Evolutionary conservation across 1,140 invertebrate species (phyloP).

Genomic region (Atopsyche davidsoni): DNA sequence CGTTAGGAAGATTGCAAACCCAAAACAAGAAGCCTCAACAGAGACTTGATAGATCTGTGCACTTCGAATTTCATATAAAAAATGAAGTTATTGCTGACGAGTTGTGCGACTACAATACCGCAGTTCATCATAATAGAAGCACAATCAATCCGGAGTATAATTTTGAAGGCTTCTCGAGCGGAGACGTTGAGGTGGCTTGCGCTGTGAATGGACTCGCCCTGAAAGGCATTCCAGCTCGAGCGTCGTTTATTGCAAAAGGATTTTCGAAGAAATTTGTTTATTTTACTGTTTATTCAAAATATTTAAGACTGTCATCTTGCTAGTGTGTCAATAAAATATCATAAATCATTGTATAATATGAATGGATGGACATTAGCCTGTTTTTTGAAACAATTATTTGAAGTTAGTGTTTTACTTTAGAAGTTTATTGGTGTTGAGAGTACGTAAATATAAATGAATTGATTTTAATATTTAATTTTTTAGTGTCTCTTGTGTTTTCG

Average conservation of each 20-base stretch:
- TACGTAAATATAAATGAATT: too few relatives aligned
- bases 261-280: conserved; percentile 6
- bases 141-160: conserved; percentile 20
- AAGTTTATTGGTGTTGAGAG: too few relatives aligned
- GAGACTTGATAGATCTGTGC: conserved; percentile 5
- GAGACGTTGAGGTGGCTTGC: conserved; percentile 5
- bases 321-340: too few relatives aligned
- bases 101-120: conserved; percentile 10
- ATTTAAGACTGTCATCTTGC: too few relatives aligned
- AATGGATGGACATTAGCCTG: too few relatives aligned
- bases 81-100: conserved; percentile 13
- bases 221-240: neutral
- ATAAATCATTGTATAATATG: too few relatives aligned
- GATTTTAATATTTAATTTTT: too few relatives aligned
- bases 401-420: too few relatives aligned
- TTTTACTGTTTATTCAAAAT: conserved; percentile 8
- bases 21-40: too few relatives aligned
- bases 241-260: conserved; percentile 1
- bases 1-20: neutral
- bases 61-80: conserved; percentile 14
- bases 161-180: conserved; percentile 9
- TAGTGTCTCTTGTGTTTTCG: too few relatives aligned
- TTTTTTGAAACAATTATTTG: too few relatives aligned
- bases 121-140: conserved; percentile 21
- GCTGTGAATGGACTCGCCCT: conserved; percentile 6